Percentiles rank a stretch among this genome's conserved stretches.
Conservation (phyloP, 2,113 vertebrate genomes). For the Isichthys henryi region DNA sequence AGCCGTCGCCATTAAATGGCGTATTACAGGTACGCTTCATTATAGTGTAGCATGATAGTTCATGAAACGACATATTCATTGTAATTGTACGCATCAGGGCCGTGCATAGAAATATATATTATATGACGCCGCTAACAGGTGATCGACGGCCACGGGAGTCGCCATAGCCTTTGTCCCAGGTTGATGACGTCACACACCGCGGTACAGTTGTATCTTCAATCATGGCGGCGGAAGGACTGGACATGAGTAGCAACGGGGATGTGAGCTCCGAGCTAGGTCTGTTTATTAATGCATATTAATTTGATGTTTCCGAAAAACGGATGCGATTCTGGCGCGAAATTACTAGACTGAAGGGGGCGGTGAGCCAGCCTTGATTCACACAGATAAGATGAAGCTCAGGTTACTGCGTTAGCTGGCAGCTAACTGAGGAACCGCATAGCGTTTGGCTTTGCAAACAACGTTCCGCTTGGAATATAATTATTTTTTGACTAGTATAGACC, state of each 20-base stretch:
- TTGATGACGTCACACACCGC: constrained; percentile 39
- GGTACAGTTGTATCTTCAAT: constrained; percentile 22
- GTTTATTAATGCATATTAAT: not conserved
- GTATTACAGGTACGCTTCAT: not conserved
- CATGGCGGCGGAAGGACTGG: constrained; percentile 61
- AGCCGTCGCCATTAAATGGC: not conserved
- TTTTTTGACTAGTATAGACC: not conserved
- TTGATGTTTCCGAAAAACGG: not conserved
- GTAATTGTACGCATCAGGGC: not conserved
- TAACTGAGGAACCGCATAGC: not conserved
- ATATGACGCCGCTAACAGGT: not conserved
- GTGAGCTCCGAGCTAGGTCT: constrained; percentile 44
- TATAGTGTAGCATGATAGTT: not conserved
- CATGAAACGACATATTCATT: not conserved
- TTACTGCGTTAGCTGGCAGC: not conserved
- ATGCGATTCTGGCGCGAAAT: not conserved
- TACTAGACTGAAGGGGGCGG: not conserved
- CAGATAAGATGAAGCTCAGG: too few relatives aligned
- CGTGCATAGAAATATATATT: not conserved
- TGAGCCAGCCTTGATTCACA: not conserved
- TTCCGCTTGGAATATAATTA: not conserved
- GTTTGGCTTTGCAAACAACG: not conserved
- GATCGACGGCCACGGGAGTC: not conserved
- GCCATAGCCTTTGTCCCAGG: constrained; percentile 32
- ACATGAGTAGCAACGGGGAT: constrained; percentile 49